These are phyloP conservation scores for Torymus aiolomorphi DNA, from an alignment of 2,888 invertebrate genomes.

Conservation along the genomic window DNA sequence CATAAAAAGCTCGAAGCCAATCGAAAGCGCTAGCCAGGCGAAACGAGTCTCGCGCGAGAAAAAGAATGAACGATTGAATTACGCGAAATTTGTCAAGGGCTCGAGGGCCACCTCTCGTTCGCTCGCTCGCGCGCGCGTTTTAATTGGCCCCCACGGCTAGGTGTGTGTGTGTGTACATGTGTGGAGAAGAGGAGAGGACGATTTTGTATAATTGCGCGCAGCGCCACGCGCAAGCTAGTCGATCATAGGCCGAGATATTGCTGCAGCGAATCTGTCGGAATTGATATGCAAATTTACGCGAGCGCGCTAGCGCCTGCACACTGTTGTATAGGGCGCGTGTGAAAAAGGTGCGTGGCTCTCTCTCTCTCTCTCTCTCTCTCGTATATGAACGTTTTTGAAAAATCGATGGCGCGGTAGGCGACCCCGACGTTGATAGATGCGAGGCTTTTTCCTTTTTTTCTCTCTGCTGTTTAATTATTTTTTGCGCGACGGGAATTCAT, in stretches of 20 bases:
- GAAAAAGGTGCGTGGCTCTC: no score
- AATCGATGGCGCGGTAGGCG: no score
- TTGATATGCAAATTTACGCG: constrained; percentile 50
- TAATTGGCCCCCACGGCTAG: constrained; percentile 37
- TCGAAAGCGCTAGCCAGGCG: not conserved
- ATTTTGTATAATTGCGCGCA: constrained; percentile 39
- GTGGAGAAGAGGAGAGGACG: not conserved
- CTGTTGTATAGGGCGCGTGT: no score
- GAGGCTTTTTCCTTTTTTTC: no score
- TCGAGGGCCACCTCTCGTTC: constrained; percentile 30
- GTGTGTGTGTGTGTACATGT: no score
- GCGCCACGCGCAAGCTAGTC: not conserved
- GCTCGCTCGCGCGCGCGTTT: constrained; percentile 13
- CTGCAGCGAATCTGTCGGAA: constrained; percentile 44
- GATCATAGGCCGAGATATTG: constrained; percentile 43
- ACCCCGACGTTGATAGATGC: no score
- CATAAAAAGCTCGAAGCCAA: constrained; percentile 3
- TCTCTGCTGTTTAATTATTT: no score
- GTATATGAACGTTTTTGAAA: no score
- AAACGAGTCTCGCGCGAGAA: no score
- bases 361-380: no score
- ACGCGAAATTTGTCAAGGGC: constrained; percentile 41
- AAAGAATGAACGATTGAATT: constrained; percentile 31
- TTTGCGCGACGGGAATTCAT: not conserved
- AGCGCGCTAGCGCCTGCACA: no score